Conservation (phyloP, 2,797 vertebrate genomes). For the Falco berigora region DNA sequence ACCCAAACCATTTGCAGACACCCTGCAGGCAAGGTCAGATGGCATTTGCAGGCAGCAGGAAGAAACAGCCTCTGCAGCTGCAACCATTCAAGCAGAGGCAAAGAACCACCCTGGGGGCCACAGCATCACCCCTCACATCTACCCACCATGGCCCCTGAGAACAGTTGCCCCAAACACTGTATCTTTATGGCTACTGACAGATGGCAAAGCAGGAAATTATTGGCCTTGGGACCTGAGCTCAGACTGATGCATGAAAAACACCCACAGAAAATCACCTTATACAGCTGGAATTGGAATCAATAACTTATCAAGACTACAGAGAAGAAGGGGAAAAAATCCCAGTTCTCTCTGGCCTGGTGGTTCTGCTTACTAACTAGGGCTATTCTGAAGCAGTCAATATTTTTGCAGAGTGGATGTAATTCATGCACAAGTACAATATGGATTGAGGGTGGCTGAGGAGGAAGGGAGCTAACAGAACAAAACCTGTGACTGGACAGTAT, state of each 20-base stretch:
- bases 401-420: background rate
- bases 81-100: background rate
- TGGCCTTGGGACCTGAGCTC: background rate
- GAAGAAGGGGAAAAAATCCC: background rate
- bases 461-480: background rate
- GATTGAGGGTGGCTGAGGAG: background rate
- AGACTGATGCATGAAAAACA: background rate
- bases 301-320: constrained; percentile 7
- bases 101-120: background rate
- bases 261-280: background rate
- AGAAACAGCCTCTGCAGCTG: background rate
- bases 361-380: background rate
- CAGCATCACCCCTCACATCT: background rate
- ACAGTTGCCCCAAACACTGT: background rate
- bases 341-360: background rate
- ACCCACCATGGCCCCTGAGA: background rate
- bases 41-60: background rate
- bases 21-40: background rate
- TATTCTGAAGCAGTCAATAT: background rate
- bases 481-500: background rate
- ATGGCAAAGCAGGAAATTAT: background rate
- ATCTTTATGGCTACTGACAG: background rate
- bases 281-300: background rate
- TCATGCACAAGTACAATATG: background rate
- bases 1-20: background rate